Evolutionary conservation across 2,888 invertebrate genomes (phyloP).

Genomic region (Aricia artaxerxes): DNA sequence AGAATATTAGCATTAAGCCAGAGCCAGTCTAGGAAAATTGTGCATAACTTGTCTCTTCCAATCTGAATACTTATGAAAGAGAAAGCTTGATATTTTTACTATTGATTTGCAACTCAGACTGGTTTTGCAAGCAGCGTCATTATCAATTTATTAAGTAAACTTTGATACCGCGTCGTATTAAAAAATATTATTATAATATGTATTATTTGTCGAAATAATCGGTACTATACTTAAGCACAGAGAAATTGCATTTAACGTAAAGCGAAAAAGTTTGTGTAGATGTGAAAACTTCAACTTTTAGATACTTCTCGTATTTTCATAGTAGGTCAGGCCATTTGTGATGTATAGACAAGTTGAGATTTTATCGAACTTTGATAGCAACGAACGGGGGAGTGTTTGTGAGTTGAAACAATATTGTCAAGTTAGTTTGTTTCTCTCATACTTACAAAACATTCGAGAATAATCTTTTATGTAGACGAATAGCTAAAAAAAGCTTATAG

Average conservation of each 20-base stretch:
- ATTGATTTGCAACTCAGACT: too few species aligned
- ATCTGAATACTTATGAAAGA: too few species aligned
- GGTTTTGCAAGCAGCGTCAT: too few species aligned
- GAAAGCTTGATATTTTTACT: too few species aligned
- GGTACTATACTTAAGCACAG: background rate
- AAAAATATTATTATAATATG: background rate
- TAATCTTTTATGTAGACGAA: background rate
- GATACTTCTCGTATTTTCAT: conserved; percentile 8
- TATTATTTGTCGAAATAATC: background rate
- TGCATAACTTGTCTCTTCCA: too few species aligned
- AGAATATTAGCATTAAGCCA: background rate
- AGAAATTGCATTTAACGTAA: background rate
- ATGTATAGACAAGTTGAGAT: background rate
- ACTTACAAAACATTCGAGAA: background rate
- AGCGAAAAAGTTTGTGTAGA: conserved; percentile 5
- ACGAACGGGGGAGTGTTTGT: background rate
- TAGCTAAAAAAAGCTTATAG: too few species aligned
- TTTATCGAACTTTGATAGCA: conserved; percentile 9
- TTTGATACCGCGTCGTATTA: too few species aligned
- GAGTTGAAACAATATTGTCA: background rate
- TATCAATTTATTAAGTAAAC: too few species aligned
- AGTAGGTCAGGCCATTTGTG: conserved; percentile 7
- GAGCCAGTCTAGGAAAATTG: too few species aligned
- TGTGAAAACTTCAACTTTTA: conserved; percentile 8
- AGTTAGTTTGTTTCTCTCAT: too few species aligned